Percentiles rank a stretch among this genome's conserved stretches.
These are phyloP conservation scores for Scomber japonicus DNA, from an alignment of 2,113 vertebrate species.

Conservation along the genomic window DNA sequence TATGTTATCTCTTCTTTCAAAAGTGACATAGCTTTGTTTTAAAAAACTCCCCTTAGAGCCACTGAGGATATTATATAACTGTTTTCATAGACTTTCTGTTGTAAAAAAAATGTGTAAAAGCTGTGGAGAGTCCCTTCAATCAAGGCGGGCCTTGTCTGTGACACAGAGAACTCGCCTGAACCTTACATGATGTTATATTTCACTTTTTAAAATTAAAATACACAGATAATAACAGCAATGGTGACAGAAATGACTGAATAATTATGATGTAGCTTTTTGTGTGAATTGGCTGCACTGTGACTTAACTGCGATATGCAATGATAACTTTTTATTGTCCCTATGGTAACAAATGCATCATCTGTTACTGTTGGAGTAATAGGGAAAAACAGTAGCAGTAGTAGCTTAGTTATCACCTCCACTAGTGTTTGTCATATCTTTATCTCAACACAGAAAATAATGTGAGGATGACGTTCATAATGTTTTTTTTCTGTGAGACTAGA, in stretches of 20 bases:
- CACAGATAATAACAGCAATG: neutral
- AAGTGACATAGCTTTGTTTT: neutral
- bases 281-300: conserved; percentile 13
- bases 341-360: conserved; percentile 63
- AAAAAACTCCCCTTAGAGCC: too few species aligned
- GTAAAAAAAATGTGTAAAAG: neutral
- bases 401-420: neutral
- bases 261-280: conserved; percentile 10
- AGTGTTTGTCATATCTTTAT: conserved; percentile 9
- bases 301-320: conserved; percentile 16
- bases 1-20: neutral
- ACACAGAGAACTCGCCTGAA: neutral
- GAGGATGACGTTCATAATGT: neutral
- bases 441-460: neutral
- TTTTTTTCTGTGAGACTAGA: conserved; percentile 6
- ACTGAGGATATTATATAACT: too few species aligned
- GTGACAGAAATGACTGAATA: neutral
- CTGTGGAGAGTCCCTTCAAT: neutral
- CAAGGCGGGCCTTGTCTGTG: too few species aligned
- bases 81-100: too few species aligned
- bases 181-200: neutral
- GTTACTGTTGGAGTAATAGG: conserved; percentile 1
- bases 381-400: conserved; percentile 16
- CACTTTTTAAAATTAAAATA: neutral
- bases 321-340: conserved; percentile 62